phyloP scores from a whole-genome alignment of 2,888 invertebrate species.

The Dynastes tityus region DNA sequence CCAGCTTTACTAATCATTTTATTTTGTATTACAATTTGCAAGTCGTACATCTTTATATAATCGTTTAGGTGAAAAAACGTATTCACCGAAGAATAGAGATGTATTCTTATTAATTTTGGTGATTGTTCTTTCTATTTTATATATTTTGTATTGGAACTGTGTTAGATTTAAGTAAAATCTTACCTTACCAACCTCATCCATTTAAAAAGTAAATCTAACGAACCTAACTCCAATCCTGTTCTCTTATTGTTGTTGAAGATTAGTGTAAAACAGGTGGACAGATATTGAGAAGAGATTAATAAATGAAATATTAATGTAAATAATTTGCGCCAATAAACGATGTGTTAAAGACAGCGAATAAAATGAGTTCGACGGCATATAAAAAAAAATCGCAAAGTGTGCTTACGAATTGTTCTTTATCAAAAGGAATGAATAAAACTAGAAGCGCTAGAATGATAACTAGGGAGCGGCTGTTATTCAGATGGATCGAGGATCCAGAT shows the following conservation, averaged over 20 bases:
- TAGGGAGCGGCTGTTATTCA: too few relatives aligned
- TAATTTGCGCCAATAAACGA: not conserved
- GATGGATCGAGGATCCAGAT: too few relatives aligned
- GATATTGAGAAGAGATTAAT: not conserved
- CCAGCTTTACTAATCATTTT: not conserved
- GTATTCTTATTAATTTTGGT: too few relatives aligned
- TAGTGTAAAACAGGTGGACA: not conserved
- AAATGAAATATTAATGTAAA: not conserved
- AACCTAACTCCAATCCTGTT: not conserved
- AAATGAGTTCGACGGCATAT: not conserved
- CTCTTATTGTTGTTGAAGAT: not conserved
- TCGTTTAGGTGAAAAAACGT: too few relatives aligned
- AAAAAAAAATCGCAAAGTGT: not conserved
- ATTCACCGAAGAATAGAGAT: too few relatives aligned
- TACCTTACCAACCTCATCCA: not conserved
- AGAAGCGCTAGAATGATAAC: too few relatives aligned
- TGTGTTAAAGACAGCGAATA: not conserved
- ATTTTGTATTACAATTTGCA: not conserved
- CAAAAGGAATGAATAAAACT: too few relatives aligned
- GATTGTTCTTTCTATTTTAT: too few relatives aligned
- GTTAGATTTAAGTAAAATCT: too few relatives aligned
- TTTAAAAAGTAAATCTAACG: not conserved
- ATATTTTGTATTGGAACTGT: too few relatives aligned
- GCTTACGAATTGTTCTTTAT: too few relatives aligned
- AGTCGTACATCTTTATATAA: not conserved